phyloP scores from a whole-genome alignment of 2,888 invertebrate species.

The Ypsolopha scabrella region DNA sequence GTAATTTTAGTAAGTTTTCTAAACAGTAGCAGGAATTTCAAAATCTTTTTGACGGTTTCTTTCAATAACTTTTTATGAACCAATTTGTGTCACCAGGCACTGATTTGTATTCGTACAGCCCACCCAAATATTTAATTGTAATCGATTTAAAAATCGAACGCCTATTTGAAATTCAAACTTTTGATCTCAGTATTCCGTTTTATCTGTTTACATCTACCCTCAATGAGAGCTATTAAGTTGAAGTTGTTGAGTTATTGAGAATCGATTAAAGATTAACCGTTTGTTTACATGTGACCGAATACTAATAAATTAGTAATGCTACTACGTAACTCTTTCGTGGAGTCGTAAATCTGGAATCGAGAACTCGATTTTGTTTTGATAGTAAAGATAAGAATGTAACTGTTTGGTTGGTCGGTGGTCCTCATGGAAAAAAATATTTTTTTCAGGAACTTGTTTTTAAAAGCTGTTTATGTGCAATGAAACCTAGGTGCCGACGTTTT shows the following conservation, averaged over 20 bases:
- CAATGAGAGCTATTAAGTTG: constrained; percentile 43
- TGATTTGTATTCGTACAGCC: constrained; percentile 12
- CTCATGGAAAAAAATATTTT: no score
- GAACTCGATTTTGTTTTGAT: neutral
- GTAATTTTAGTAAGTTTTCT: no score
- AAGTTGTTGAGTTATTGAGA: constrained; percentile 43
- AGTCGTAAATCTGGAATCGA: neutral
- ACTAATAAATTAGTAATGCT: neutral
- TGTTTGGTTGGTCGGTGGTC: no score
- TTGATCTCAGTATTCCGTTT: constrained; percentile 13
- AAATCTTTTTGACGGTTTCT: no score
- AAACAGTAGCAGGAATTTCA: no score
- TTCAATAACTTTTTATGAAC: neutral
- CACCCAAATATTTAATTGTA: constrained; percentile 34
- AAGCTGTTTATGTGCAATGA: no score
- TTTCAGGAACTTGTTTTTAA: no score
- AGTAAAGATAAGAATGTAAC: neutral
- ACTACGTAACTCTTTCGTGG: neutral
- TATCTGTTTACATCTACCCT: constrained; percentile 43
- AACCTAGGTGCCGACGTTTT: no score
- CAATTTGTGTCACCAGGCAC: constrained; percentile 1
- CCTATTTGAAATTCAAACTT: constrained; percentile 22
- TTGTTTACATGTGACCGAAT: constrained; percentile 13
- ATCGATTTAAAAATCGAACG: constrained; percentile 35
- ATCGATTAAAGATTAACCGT: constrained; percentile 42